phyloP scores from a whole-genome alignment of 2,888 invertebrate genomes.

The Rhopalosiphum nymphaeae region DNA sequence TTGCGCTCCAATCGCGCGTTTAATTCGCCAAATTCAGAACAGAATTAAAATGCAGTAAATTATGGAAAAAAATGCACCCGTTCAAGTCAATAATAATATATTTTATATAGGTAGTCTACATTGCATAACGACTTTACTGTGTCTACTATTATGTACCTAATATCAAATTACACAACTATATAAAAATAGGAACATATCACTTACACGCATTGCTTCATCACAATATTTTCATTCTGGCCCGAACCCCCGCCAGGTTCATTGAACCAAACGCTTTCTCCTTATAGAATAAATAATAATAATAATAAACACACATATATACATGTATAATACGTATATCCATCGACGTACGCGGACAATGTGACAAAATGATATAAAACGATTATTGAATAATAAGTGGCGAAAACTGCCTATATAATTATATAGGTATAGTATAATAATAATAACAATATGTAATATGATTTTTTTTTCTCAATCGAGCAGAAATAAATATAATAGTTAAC shows the following conservation, averaged over 20 bases:
- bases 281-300: not conserved
- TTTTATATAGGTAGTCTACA: not conserved
- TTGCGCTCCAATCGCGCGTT: not conserved
- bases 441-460: constrained; percentile 24
- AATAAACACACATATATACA: not conserved
- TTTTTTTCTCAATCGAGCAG: not conserved
- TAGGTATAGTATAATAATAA: not conserved
- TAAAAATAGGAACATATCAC: constrained; percentile 32
- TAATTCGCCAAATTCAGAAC: constrained; percentile 20
- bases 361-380: constrained; percentile 54
- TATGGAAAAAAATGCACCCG: not conserved
- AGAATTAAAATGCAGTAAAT: constrained; percentile 8
- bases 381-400: constrained; percentile 53
- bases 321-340: not conserved
- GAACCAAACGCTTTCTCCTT: constrained; percentile 65
- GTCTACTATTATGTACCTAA: not conserved
- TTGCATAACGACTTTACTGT: constrained; percentile 46
- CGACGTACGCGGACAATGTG: constrained; percentile 14
- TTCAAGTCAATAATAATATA: constrained; percentile 4
- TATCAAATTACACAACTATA: constrained; percentile 62
- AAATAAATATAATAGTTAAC: not conserved
- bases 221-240: constrained; percentile 43
- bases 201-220: constrained; percentile 49
- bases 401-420: constrained; percentile 19
- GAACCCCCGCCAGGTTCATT: constrained; percentile 55